Evolutionary conservation across 2,888 invertebrate genomes (phyloP).

Genomic region (Nomada fucata): DNA sequence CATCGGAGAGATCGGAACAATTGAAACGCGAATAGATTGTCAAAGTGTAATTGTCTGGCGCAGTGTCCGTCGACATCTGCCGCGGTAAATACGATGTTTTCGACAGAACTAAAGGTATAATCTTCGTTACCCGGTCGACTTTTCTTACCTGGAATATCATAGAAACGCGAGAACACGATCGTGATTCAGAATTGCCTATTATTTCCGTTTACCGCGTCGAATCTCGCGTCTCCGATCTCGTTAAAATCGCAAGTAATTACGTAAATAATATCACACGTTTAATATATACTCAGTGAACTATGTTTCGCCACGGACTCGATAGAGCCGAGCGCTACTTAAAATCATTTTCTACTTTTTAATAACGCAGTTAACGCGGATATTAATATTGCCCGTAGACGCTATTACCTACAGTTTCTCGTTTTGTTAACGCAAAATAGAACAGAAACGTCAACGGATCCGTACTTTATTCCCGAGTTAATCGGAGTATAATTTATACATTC

Average conservation of each 20-base stretch:
- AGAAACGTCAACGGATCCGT: no score
- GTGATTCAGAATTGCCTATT: conserved; percentile 36
- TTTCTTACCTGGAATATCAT: conserved; percentile 34
- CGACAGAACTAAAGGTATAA: conserved; percentile 9
- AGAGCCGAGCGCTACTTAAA: neutral
- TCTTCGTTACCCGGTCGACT: conserved; percentile 16
- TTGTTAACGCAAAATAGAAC: neutral
- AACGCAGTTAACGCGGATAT: neutral
- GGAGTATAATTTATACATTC: no score
- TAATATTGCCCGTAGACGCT: neutral
- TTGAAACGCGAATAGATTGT: conserved; percentile 1
- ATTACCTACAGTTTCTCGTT: neutral
- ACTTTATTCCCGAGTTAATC: no score
- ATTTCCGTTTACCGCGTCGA: conserved; percentile 30
- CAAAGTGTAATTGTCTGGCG: neutral
- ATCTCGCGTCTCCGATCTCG: conserved; percentile 55
- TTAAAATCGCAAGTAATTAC: conserved; percentile 52
- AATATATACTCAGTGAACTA: conserved; percentile 13
- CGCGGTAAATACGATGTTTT: conserved; percentile 30
- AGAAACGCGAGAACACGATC: conserved; percentile 47
- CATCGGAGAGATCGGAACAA: conserved; percentile 18
- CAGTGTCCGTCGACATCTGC: conserved; percentile 28
- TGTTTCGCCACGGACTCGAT: neutral
- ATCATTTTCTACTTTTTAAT: neutral
- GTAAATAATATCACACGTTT: conserved; percentile 38